Evolutionary conservation across 2,888 invertebrate species (phyloP), one percentile per base, ranked within the genome.

Genomic region (Aelia acuminata): DNA sequence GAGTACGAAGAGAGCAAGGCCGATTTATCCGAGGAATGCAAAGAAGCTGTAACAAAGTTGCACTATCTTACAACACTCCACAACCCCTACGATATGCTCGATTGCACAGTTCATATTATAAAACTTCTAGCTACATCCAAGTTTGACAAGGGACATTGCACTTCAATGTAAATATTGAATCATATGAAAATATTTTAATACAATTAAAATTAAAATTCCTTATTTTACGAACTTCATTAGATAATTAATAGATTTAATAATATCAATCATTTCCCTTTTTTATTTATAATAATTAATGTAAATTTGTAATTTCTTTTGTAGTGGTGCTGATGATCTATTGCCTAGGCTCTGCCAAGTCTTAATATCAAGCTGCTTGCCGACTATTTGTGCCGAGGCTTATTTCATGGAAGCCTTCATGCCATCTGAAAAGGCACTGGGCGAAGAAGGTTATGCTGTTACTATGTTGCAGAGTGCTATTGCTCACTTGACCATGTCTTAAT

Each of bases 391-490:
- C 13, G 90, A 90, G 86, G 88, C 89, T 22, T 85, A 85, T 22
- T 90, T 89, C 48, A 88, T 90, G 88, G 90, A 90, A 70, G 84
- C 80, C 0, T 90, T 90, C 84, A 90, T 89, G 85, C 89, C 90
- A 57, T 49, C 90, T n/a, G 90, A 90, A 35, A 88, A 88, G 88
- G 89, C 90, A 0, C 88, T 90, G 0, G 90, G 90, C 22, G 90
- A 90, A 53, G 90, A 89, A 84, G 90, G 90, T 31, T 90, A 90
- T 84, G 90, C 90, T n/a, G 86, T 90, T 43, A 90, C 90, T 15
- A 89, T 88, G 88, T 75, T 90, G 1, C 89, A 87, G 87, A 90
- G 90, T 84, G 87, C 89, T 18, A 85, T 90, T 31, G 89, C 89
- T 18, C 89, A 90, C 50, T 53, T 90, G 18, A 84, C 89, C 8